A percentile compares a stretch with the other conserved stretches of the same genome.
These are phyloP conservation scores for Saguinus imperator DNA, from an alignment of 2,113 vertebrate genomes.

Conservation along the genomic window DNA sequence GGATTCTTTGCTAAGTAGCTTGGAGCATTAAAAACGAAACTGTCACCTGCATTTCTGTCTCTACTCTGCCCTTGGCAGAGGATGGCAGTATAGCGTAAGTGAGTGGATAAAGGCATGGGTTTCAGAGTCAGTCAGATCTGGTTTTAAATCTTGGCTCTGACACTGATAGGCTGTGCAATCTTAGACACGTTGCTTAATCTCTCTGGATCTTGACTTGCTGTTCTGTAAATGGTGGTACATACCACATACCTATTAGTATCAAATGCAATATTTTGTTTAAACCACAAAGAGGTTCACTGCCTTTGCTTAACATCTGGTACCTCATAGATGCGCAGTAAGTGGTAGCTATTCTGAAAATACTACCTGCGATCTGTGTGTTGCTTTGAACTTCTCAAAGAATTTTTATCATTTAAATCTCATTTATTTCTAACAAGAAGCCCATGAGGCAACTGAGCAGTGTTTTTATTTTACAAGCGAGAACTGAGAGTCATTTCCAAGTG, in stretches of 20 bases:
- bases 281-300: not conserved
- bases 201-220: not conserved
- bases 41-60: not conserved
- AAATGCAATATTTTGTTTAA: slow-evolving; percentile 4
- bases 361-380: not conserved
- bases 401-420: not conserved
- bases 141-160: slow-evolving; percentile 11
- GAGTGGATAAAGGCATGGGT: not conserved
- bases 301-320: not conserved
- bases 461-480: not conserved
- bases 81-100: not conserved
- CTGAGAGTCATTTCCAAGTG: not conserved
- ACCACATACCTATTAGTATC: not conserved
- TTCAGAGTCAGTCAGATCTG: slow-evolving; percentile 7
- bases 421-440: not conserved
- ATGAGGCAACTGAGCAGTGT: not conserved
- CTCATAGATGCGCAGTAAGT: slow-evolving; percentile 3
- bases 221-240: not conserved
- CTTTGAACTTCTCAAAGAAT: slow-evolving; percentile 37
- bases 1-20: not conserved
- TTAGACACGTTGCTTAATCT: not conserved
- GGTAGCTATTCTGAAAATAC: slow-evolving; percentile 11
- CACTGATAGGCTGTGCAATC: not conserved
- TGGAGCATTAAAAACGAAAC: slow-evolving; percentile 1
- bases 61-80: not conserved